Evolutionary conservation across 2,888 invertebrate species (phyloP).

Genomic region (Orthonevra nobilis): DNA sequence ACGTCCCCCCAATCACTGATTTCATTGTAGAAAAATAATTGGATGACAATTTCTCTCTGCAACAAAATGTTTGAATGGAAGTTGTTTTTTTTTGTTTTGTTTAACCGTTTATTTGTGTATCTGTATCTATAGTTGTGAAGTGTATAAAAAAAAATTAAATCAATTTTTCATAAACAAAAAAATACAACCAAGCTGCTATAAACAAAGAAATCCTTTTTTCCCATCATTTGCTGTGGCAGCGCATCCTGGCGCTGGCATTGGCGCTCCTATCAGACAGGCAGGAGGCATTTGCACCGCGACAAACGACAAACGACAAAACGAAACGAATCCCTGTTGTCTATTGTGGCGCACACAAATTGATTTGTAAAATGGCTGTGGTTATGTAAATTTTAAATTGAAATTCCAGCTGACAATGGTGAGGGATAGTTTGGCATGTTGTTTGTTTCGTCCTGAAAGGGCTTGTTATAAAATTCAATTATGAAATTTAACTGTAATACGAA

Average conservation of each 20-base stretch:
- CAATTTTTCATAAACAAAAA: constrained; percentile 45
- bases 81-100: constrained; percentile 13
- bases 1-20: constrained; percentile 45
- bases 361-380: constrained; percentile 70
- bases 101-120: constrained; percentile 34
- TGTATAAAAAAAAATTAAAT: constrained; percentile 39
- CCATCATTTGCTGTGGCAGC: constrained; percentile 60
- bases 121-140: constrained; percentile 6
- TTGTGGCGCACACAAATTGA: constrained; percentile 69
- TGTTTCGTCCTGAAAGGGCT: constrained; percentile 50
- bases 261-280: constrained; percentile 28
- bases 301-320: constrained; percentile 46
- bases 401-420: constrained; percentile 68
- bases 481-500: constrained; percentile 60
- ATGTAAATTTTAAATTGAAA: constrained; percentile 71
- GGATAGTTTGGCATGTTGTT: constrained; percentile 66
- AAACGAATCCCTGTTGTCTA: constrained; percentile 65
- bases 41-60: constrained; percentile 64
- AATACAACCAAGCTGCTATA: not conserved
- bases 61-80: constrained; percentile 15
- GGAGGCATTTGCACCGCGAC: constrained; percentile 52
- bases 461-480: constrained; percentile 69
- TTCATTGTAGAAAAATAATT: constrained; percentile 66
- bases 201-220: constrained; percentile 66
- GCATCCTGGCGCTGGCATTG: constrained; percentile 33